Evolutionary conservation across 1,140 invertebrate genomes (phyloP).

Genomic region (Ceratitis capitata): DNA sequence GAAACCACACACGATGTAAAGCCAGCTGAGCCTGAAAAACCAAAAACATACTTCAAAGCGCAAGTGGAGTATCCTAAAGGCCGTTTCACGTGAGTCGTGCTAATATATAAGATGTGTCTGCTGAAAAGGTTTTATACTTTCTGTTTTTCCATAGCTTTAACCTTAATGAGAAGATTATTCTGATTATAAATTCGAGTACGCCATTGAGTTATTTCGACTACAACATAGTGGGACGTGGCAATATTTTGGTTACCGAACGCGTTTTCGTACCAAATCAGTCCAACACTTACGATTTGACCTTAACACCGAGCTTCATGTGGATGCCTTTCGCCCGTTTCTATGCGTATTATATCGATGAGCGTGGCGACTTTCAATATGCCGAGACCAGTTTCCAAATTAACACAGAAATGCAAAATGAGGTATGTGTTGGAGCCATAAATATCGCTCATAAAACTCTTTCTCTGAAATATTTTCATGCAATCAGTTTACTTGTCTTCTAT

Average conservation of each 20-base stretch:
- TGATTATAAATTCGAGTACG: conserved; percentile 84
- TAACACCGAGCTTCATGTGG: conserved; percentile 79
- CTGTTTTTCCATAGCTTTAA: background rate
- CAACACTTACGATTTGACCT: conserved; percentile 64
- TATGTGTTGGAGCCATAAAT: background rate
- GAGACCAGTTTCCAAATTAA: conserved; percentile 80
- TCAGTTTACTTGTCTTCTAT: background rate
- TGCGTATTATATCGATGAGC: conserved; percentile 76
- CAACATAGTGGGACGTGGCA: conserved; percentile 86
- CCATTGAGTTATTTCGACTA: conserved; percentile 80
- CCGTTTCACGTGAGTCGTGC: background rate
- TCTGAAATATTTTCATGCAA: background rate
- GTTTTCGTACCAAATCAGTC: conserved; percentile 65
- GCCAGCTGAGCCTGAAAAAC: conserved; percentile 48
- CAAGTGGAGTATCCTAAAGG: background rate
- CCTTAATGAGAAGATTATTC: background rate
- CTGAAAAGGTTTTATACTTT: background rate
- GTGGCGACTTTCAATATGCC: conserved; percentile 83
- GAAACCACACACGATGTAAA: conserved; percentile 46
- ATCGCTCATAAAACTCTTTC: background rate
- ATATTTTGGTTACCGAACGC: conserved; percentile 79
- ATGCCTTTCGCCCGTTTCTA: conserved; percentile 82
- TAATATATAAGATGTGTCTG: background rate
- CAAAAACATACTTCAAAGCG: background rate
- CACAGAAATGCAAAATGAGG: conserved; percentile 78